Conservation (phyloP, 2,113 vertebrate genomes). For the Leiothrix lutea region DNA sequence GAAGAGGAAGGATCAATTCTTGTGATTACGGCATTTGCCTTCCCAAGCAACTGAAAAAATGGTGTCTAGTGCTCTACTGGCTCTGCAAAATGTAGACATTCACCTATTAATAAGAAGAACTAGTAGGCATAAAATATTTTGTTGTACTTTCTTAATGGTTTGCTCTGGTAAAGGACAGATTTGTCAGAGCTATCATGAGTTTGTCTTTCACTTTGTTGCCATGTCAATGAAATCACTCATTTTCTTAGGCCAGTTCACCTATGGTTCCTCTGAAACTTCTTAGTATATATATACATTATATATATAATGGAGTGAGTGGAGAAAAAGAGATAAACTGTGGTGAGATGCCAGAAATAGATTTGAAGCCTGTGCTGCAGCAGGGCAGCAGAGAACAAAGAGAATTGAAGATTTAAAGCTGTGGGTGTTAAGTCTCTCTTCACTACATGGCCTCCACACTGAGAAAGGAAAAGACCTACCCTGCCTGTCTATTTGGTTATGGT, state of each 20-base stretch:
- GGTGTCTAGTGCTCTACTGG: background rate
- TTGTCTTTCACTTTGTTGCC: background rate
- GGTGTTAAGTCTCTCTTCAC: background rate
- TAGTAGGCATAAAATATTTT: background rate
- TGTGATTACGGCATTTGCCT: background rate
- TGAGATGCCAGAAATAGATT: background rate
- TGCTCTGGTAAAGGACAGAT: background rate
- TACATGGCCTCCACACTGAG: background rate
- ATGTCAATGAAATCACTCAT: background rate
- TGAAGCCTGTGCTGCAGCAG: background rate
- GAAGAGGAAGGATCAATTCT: background rate
- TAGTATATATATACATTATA: background rate
- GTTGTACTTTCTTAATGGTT: background rate
- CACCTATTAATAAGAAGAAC: background rate
- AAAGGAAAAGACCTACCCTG: background rate
- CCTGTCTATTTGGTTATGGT: fast-evolving
- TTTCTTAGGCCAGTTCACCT: background rate
- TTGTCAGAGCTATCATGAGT: background rate
- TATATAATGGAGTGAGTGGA: background rate
- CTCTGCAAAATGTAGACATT: background rate
- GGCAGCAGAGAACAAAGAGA: background rate
- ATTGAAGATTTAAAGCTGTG: background rate
- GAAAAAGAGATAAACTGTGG: background rate
- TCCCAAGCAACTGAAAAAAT: background rate
- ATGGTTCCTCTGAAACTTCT: background rate